Evolutionary conservation across 2,888 invertebrate species (phyloP).

Genomic region (Diaprepes abbreviatus): DNA sequence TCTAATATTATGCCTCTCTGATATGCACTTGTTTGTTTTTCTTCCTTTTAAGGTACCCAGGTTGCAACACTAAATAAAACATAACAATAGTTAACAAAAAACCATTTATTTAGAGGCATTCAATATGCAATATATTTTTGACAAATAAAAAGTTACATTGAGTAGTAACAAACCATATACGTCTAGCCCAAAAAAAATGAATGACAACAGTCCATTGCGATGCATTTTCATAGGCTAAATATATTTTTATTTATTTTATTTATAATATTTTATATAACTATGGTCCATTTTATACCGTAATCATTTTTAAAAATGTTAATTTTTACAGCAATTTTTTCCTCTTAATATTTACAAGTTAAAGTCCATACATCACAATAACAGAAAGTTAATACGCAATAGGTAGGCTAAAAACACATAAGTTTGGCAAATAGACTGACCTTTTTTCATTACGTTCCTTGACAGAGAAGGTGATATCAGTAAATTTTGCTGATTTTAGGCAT

Average conservation of each 20-base stretch:
- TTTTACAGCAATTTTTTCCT: constrained; percentile 44
- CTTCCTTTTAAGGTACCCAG: no score
- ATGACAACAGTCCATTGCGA: constrained; percentile 11
- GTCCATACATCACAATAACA: constrained; percentile 35
- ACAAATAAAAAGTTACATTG: constrained; percentile 48
- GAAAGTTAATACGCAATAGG: constrained; percentile 6
- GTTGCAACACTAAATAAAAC: not conserved
- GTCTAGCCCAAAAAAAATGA: constrained; percentile 31
- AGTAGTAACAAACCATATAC: constrained; percentile 42
- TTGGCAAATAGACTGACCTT: not conserved
- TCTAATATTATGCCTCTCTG: no score
- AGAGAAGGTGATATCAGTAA: no score
- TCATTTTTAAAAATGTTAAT: constrained; percentile 46
- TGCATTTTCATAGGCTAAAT: constrained; percentile 31
- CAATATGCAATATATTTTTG: constrained; percentile 46
- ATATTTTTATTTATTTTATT: constrained; percentile 17
- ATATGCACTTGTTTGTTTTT: no score
- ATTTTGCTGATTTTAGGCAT: no score
- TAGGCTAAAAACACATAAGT: constrained; percentile 8
- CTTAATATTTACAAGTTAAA: constrained; percentile 38
- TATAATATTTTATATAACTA: constrained; percentile 41
- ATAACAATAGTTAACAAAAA: constrained; percentile 39
- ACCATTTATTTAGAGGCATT: constrained; percentile 50
- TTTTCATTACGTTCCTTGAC: no score
- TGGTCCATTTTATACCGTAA: constrained; percentile 48